Evolutionary conservation across 2,888 invertebrate species (phyloP).

Genomic region (Galeruca laticollis): DNA sequence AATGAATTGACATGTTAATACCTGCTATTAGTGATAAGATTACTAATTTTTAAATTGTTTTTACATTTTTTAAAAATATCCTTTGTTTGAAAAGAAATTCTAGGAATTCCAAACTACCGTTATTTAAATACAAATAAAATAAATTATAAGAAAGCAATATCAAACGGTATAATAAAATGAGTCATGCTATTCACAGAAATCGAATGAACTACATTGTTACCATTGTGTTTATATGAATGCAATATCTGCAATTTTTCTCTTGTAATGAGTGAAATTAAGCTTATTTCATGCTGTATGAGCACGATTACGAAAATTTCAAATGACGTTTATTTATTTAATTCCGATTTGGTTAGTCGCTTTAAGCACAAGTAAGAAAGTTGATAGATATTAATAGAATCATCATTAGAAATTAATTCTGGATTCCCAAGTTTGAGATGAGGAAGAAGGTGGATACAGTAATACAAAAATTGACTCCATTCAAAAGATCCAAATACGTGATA

Average conservation of each 20-base stretch:
- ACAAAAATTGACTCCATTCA: no score
- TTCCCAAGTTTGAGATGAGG: no score
- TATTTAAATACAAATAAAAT: constrained; percentile 1
- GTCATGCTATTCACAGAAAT: constrained; percentile 6
- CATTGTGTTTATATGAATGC: not conserved
- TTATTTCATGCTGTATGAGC: not conserved
- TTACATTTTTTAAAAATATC: not conserved
- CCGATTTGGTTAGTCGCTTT: no score
- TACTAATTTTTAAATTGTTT: not conserved
- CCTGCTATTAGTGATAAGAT: not conserved
- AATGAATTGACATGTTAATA: not conserved
- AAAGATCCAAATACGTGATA: no score
- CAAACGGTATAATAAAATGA: not conserved
- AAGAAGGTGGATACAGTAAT: no score
- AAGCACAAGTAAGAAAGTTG: no score
- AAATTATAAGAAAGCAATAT: not conserved
- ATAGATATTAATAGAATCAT: no score
- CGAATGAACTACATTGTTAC: not conserved
- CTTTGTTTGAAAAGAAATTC: not conserved
- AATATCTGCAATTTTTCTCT: not conserved
- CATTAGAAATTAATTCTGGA: no score
- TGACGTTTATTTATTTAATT: not conserved
- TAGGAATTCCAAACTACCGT: not conserved
- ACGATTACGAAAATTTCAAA: not conserved
- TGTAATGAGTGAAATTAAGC: not conserved